Base-by-base conservation (phyloP, 2,113 vertebrate genomes). In the Leptosomus discolor region DNA sequence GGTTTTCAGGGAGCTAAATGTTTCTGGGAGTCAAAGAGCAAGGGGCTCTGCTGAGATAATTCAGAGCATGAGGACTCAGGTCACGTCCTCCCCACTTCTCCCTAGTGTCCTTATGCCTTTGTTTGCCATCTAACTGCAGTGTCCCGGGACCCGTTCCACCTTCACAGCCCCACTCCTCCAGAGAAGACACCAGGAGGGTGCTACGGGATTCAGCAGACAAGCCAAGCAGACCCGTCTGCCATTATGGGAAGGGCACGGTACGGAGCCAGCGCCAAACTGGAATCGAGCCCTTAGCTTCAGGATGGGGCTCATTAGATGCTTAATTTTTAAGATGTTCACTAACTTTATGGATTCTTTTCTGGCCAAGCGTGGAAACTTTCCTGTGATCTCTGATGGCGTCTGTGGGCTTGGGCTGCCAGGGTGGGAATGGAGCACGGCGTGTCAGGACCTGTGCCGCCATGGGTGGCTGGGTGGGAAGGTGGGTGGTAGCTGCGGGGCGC, bases 101-200 rank as follows among this genome's bases (percentile, higher is more conserved):
- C 7, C 3, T 24, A 14, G 17, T 1, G 27, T 58, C 75, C 51
- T 37, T 51, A 3, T 29, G 15, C 46, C 36, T 68, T 29, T 7
- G 0, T 45, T 23, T 53, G 36, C 51, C 26, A 6, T 8, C 26
- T 9, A 2, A 8, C 9, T 1, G 20, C 53, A 0, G 3, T 5
- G 18, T 18, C 85, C 65, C 0, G 1, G 48, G 67, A 23, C 58
- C 41, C 8, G n/a, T 68, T n/a, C 21, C 5, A 0, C 39, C 5
- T 20, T 39, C 68, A 2, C 32, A 53, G 56, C 18, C 39, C 39
- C 2, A 1, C 34, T 61, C 11, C 26, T 11, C 8, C 3, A 2
- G 45, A 5, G 70, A 3, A n/a, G 89, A 39, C 39, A 58, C 61
- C 2, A 0, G 1, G 7, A 0, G 13, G 10, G 5, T 3, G 37